phyloP scores from a whole-genome alignment of 2,113 vertebrate species.

The Nerophis lumbriciformis region DNA sequence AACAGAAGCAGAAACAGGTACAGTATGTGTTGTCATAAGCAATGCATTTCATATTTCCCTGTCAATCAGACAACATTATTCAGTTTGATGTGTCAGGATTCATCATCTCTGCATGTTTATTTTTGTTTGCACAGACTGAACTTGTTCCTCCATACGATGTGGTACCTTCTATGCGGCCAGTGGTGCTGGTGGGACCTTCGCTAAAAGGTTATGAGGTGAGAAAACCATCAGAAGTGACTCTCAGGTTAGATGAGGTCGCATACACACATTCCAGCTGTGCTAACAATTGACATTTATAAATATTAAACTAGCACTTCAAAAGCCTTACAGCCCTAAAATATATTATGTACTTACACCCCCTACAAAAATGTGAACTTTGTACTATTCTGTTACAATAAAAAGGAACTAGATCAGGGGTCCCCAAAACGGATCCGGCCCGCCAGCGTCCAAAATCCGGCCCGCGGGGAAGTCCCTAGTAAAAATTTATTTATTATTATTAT shows the following conservation, averaged over 20 bases:
- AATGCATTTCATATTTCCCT: background rate
- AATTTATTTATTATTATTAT: no score
- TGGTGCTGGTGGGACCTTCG: conserved; percentile 74
- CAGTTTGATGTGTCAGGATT: background rate
- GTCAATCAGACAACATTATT: background rate
- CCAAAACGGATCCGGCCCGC: no score
- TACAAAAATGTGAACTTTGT: no score
- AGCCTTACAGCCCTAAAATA: no score
- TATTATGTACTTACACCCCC: no score
- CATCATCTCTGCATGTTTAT: background rate
- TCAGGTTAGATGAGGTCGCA: background rate
- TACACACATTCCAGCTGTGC: background rate
- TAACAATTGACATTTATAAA: no score
- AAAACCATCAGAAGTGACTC: background rate
- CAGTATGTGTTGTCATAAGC: conserved; percentile 19
- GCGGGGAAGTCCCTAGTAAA: no score
- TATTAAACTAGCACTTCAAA: no score
- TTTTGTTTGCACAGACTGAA: conserved; percentile 61
- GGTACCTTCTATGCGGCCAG: conserved; percentile 74
- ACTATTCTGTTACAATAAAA: no score
- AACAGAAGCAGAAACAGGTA: conserved; percentile 80
- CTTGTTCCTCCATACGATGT: conserved; percentile 73
- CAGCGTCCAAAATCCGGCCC: no score
- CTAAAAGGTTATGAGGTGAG: conserved; percentile 76
- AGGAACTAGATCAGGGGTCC: no score